Evolutionary conservation across 2,888 invertebrate genomes (phyloP), one percentile per base, ranked within the genome.

Genomic region (Drosophila seclusa): DNA sequence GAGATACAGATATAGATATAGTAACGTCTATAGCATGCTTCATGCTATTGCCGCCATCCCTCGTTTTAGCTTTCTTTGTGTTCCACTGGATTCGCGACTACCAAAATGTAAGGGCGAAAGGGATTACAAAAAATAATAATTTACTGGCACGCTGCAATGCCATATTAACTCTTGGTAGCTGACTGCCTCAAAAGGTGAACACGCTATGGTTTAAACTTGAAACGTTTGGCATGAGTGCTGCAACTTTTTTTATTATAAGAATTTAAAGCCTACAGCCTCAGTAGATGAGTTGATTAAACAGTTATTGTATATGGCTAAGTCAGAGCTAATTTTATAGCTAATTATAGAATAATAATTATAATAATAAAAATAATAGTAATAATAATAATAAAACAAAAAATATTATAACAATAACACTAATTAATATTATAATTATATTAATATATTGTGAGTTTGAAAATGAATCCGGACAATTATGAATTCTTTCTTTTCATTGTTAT

Each of bases 131-230:
- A 42, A 40, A 34, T 21, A 61, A 73, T 62, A 49, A 53, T 49
- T 63, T 24, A 57, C 60, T 71, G 60, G 58, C 54, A 57, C 62
- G 49, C 62, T 62, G 63, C 68, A 64, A 77, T 65, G 68, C 69
- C 73, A 80, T 79, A 77, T 66, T 62, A 64, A 52, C 40, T 53
- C 40, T 58, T n/a, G 48, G 16, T 16, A 58, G 61, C 48, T 54
- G 13, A 27, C 24, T 65, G 45, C 27, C 59, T 55, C 31, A 53
- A 55, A 53, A 71, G 77, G 70, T 76, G 53, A 34, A 48, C 76
- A 76, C 77, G 73, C 77, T n/a, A 73, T 50, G 62, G 61, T 59
- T 63, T 65, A 45, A 59, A 81, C 69, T 73, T 65, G 72, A 68
- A 60, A 34, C 53, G 67, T 45, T 65, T 68, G 77, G 80, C 77